Percentiles rank a stretch among this genome's conserved stretches.
Conservation (phyloP, 2,888 invertebrate species). For the Lamellibrachia columna region DNA sequence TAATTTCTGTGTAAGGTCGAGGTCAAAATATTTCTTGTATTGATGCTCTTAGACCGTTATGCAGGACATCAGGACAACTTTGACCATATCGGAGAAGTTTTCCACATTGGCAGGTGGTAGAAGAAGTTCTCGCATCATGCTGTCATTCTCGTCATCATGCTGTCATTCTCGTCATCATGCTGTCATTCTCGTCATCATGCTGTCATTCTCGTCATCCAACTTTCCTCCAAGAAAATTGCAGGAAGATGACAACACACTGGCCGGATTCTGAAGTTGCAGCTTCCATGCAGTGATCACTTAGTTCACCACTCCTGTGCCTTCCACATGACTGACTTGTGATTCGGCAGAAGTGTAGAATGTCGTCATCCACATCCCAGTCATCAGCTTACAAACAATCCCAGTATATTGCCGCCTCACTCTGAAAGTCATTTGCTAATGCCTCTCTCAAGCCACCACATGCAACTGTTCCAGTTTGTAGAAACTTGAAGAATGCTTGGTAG, state of each 20-base stretch:
- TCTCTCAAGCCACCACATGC: constrained; percentile 35
- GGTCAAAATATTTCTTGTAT: not conserved
- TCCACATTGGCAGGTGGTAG: not conserved
- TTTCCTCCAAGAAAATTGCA: not conserved
- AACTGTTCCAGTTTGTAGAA: constrained; percentile 26
- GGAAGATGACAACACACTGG: not conserved
- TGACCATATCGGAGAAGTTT: not conserved
- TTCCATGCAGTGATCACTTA: not conserved
- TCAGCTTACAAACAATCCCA: constrained; percentile 27
- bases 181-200: too few species aligned
- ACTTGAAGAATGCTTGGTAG: not conserved
- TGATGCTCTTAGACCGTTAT: not conserved
- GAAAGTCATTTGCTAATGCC: constrained; percentile 28
- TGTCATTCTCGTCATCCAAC: not conserved
- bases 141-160: too few species aligned
- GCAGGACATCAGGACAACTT: too few species aligned
- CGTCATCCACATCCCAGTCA: not conserved
- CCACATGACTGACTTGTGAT: constrained; percentile 23
- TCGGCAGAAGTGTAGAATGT: constrained; percentile 29
- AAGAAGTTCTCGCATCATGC: not conserved
- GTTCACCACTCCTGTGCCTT: constrained; percentile 19
- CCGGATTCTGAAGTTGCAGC: not conserved
- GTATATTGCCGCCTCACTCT: constrained; percentile 27
- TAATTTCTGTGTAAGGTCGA: not conserved
- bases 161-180: too few species aligned